Evolutionary conservation across 2,113 vertebrate species (phyloP).

Genomic region (Dicentrarchus labrax): DNA sequence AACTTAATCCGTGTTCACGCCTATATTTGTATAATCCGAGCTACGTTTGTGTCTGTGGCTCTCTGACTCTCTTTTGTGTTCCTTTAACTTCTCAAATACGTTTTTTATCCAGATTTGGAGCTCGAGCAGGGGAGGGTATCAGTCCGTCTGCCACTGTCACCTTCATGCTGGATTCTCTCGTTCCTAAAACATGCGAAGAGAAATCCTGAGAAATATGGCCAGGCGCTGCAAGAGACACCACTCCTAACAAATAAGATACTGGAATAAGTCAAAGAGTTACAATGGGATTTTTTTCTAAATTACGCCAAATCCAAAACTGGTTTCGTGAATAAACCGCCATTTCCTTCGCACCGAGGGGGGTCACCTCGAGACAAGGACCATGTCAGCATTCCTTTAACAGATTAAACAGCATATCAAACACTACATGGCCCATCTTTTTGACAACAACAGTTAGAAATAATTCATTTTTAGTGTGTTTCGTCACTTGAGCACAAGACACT

Average conservation of each 20-base stretch:
- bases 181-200: background rate
- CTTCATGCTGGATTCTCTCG: background rate
- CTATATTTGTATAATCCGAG: constrained; percentile 58
- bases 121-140: background rate
- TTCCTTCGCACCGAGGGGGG: background rate
- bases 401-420: background rate
- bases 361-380: background rate
- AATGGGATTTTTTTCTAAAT: background rate
- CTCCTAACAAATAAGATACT: background rate
- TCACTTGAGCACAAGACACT: background rate
- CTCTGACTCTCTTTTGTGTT: constrained; percentile 4
- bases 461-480: too few species aligned
- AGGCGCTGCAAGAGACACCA: background rate
- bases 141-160: background rate
- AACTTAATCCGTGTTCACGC: constrained; percentile 60
- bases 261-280: too few species aligned
- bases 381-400: background rate
- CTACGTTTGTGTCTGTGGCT: constrained; percentile 8
- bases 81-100: background rate
- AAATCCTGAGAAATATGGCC: too few species aligned
- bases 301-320: background rate
- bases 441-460: too few species aligned
- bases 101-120: background rate
- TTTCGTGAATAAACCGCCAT: background rate
- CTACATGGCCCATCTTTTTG: too few species aligned